A percentile compares a stretch with the other conserved stretches of the same genome.
These are phyloP conservation scores for Rugalucina vietnamica DNA, from an alignment of 2,888 invertebrate species.

Conservation along the genomic window DNA sequence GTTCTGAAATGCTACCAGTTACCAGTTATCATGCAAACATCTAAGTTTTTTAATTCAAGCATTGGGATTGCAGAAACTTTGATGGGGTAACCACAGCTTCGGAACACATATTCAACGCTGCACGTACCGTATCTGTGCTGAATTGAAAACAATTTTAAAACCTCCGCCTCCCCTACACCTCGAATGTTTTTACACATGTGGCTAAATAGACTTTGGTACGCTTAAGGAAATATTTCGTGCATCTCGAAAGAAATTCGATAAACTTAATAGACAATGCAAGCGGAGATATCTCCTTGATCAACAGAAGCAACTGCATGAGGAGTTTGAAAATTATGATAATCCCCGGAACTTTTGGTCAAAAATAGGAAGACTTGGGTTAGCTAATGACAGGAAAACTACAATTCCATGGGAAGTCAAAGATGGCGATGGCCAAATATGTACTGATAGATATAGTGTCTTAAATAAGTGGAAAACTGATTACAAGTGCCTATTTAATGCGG, in stretches of 20 bases:
- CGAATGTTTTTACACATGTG: too few species aligned
- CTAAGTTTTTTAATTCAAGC: too few species aligned
- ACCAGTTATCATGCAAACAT: too few species aligned
- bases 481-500: neutral
- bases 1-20: too few species aligned
- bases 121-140: too few species aligned
- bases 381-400: neutral
- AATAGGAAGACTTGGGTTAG: neutral
- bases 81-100: too few species aligned
- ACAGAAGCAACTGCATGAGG: neutral
- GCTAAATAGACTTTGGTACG: too few species aligned
- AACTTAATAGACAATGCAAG: constrained; percentile 12
- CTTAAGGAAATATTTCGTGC: neutral
- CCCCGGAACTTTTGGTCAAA: neutral
- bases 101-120: too few species aligned
- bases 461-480: constrained; percentile 21
- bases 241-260: neutral
- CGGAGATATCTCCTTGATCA: constrained; percentile 1
- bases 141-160: too few species aligned
- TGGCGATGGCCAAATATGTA: neutral
- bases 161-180: too few species aligned
- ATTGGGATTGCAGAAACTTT: too few species aligned
- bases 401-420: neutral
- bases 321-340: neutral
- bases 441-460: neutral